phyloP scores from a whole-genome alignment of 2,888 invertebrate species.

The Andrena haemorrhoa region DNA sequence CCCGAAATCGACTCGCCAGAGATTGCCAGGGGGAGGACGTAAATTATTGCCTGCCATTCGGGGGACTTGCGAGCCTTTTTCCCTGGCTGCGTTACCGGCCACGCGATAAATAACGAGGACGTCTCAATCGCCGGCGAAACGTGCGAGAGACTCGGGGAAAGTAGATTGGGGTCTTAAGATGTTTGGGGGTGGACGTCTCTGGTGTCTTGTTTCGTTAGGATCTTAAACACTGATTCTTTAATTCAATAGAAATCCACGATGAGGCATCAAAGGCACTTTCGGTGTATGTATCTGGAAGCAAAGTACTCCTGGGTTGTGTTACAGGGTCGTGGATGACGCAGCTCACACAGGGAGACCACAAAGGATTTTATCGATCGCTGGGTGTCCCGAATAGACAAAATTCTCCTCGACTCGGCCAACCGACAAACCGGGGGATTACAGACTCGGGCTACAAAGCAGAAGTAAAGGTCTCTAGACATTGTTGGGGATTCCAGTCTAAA shows the following conservation, averaged over 20 bases:
- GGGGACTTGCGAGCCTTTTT: constrained; percentile 12
- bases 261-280: background rate
- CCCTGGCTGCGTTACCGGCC: constrained; percentile 17
- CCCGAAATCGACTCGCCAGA: constrained; percentile 6
- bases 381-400: constrained; percentile 18
- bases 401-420: background rate
- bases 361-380: constrained; percentile 31
- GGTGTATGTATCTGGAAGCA: background rate
- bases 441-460: constrained; percentile 6
- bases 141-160: background rate
- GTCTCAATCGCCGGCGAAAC: constrained; percentile 23
- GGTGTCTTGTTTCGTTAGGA: background rate
- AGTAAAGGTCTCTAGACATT: constrained; percentile 21
- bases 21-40: constrained; percentile 14
- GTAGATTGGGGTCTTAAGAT: background rate
- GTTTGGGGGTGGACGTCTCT: background rate
- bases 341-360: constrained; percentile 12
- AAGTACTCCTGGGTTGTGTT: background rate
- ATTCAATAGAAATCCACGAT: background rate
- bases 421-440: constrained; percentile 26
- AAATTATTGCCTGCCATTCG: constrained; percentile 41
- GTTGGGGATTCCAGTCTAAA: constrained; percentile 36
- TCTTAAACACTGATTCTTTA: background rate
- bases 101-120: constrained; percentile 33
- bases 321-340: constrained; percentile 6